These are phyloP conservation scores for Plebejus anna DNA, from an alignment of 2,888 invertebrate genomes.

Conservation along the genomic window DNA sequence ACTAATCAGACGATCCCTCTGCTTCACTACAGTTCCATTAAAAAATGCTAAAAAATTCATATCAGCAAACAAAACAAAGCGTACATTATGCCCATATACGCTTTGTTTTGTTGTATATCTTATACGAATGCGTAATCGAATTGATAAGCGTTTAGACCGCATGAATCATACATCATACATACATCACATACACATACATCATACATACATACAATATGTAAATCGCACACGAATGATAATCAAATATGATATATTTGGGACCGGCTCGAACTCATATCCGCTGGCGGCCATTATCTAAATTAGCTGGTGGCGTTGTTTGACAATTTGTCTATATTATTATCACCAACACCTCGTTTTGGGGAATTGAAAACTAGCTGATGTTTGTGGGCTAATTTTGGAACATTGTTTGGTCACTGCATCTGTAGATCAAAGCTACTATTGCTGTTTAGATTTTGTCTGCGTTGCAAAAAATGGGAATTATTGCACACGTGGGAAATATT, in stretches of 20 bases:
- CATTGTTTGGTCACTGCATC: not conserved
- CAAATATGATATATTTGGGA: conserved; percentile 22
- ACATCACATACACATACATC: not conserved
- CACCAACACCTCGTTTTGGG: not conserved
- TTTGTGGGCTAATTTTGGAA: not conserved
- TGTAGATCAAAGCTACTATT: no score
- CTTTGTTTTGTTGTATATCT: no score
- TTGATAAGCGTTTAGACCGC: conserved; percentile 2
- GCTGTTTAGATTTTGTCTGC: no score
- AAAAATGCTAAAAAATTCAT: no score
- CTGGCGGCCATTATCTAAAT: conserved; percentile 18
- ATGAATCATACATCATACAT: conserved; percentile 5
- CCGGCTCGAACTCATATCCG: conserved; percentile 18
- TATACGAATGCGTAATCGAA: not conserved
- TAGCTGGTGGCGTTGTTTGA: conserved; percentile 23
- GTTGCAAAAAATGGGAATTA: no score
- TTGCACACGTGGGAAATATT: no score
- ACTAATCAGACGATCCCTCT: no score
- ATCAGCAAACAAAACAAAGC: not conserved
- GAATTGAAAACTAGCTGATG: not conserved
- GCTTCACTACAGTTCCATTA: no score
- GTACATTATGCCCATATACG: conserved; percentile 9
- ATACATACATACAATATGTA: conserved; percentile 10
- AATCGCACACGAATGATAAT: not conserved
- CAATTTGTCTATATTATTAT: conserved; percentile 13